Evolutionary conservation across 1,140 invertebrate species (phyloP).

Genomic region (Bacillus rossius): DNA sequence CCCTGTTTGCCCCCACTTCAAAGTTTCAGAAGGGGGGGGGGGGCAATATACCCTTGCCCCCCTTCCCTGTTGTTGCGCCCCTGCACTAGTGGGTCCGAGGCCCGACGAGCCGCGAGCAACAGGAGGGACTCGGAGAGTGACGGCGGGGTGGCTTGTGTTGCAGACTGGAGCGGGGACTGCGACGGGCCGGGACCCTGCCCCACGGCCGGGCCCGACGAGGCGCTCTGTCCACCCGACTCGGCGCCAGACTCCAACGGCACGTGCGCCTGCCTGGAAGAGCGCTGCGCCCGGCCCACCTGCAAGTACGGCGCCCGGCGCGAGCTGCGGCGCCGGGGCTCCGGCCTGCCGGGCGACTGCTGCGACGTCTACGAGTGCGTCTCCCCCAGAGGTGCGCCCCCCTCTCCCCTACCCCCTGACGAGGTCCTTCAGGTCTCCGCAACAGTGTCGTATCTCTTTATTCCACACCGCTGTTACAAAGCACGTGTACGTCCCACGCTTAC

Average conservation of each 20-base stretch:
- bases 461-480: too few relatives aligned
- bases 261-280: constrained; percentile 19
- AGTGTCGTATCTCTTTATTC: too few relatives aligned
- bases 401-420: too few relatives aligned
- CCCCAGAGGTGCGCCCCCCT: constrained; percentile 13
- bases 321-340: constrained; percentile 16
- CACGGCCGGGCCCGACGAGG: not conserved
- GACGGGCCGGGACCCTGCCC: not conserved
- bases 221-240: constrained; percentile 26
- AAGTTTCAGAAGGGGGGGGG: too few relatives aligned
- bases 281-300: constrained; percentile 19
- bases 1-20: too few relatives aligned
- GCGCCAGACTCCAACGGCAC: not conserved
- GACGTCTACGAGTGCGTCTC: constrained; percentile 24
- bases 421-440: too few relatives aligned
- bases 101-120: too few relatives aligned
- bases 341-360: constrained; percentile 26
- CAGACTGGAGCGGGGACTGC: constrained; percentile 5
- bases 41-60: too few relatives aligned
- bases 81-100: too few relatives aligned
- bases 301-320: not conserved
- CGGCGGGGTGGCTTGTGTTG: not conserved
- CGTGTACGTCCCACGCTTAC: too few relatives aligned
- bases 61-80: too few relatives aligned
- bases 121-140: not conserved